Percentiles rank a stretch among this genome's conserved stretches.
Conservation (phyloP, 2,797 vertebrate genomes). For the Anguilla obscura region DNA sequence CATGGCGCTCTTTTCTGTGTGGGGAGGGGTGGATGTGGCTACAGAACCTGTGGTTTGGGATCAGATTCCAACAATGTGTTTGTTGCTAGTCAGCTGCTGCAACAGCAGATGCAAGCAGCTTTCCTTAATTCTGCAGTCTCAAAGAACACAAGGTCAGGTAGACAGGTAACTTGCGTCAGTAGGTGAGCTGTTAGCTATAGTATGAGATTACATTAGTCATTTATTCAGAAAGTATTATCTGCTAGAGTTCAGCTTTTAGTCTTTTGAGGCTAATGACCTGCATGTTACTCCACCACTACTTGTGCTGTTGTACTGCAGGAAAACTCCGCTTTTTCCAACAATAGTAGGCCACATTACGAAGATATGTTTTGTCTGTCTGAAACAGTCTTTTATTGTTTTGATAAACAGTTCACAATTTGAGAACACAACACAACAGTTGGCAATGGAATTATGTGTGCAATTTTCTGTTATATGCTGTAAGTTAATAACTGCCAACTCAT, state of each 20-base stretch:
- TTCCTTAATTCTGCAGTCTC: background rate
- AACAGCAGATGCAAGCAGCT: no score
- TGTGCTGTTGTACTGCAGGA: background rate
- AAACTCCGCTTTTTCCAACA: background rate
- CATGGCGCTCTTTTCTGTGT: no score
- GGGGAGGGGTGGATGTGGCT: no score
- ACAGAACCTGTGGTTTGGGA: no score
- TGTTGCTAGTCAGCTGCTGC: no score
- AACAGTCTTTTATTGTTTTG: background rate
- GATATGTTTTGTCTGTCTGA: background rate
- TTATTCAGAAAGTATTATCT: background rate
- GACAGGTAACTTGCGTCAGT: background rate
- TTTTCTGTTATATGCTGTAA: background rate
- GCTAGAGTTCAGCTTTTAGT: background rate
- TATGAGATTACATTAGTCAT: constrained; percentile 7
- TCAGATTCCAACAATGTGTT: no score
- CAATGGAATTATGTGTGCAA: background rate
- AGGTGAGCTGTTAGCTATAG: background rate
- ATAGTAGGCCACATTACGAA: background rate
- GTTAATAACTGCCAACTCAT: background rate
- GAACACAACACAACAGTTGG: no score
- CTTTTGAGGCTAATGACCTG: background rate
- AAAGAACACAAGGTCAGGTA: background rate
- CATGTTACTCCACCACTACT: background rate
- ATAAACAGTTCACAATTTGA: background rate